Evolutionary conservation across 2,888 invertebrate genomes (phyloP), one percentile per base, ranked within the genome.

Genomic region (Drosophila nr. perissopoda): DNA sequence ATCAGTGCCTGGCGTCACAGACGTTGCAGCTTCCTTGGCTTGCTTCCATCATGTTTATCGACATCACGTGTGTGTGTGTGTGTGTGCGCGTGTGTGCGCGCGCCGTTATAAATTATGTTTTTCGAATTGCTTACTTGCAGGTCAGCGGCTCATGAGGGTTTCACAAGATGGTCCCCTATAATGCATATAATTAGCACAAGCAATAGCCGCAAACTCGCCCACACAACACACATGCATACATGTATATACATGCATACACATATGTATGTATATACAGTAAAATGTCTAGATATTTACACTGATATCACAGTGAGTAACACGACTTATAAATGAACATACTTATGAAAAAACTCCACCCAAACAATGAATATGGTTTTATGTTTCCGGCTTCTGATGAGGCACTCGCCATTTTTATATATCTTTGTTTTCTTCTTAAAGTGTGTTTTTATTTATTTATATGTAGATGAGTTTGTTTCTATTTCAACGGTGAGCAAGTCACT

Each of bases 141-240:
- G 40, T 61, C 34, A 18, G 48, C 42, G 27, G 56, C 42, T 27
- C 33, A 76, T 76, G 69, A 52, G 78, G 78, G 79, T 54, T 40
- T 13, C 38, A 67, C 18, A 66, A 31, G 18, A 69, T 31, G 65
- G 76, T 78, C 76, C 75, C 76, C 69, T 79, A 78, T 77, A 78
- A 62, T 78, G 34, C 34, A 59, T 54, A 63, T 56, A 73, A 42
- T 72, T 65, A 73, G 60, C 49, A 25, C 51, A 60, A n/a, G 40
- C 36, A 49, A 29, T 25, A 51, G 31, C 40, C 49, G 27, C 49
- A 66, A 40, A n/a, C 21, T 42, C 11, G 42, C 21, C 21, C 40
- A 21, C 21, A 42, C 11, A 42, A 4, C 13, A 16, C 16, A 45
- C 21, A 25, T 7, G 7, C 21, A 16, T 6, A n/a, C 10, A 7